phyloP scores from a whole-genome alignment of 2,797 vertebrate species.

The Catharus ustulatus region DNA sequence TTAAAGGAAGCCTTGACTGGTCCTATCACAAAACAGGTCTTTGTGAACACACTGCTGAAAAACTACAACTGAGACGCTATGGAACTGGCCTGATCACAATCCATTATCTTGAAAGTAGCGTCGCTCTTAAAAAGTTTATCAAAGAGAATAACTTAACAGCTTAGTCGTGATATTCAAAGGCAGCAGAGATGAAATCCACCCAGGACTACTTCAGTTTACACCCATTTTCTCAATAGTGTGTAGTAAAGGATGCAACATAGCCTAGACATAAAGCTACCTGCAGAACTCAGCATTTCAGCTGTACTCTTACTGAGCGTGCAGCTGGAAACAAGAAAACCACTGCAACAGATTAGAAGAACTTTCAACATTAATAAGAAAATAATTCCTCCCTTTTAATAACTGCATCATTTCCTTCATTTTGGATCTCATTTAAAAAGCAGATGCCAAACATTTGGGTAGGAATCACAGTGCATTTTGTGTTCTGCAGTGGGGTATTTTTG shows the following conservation, averaged over 20 bases:
- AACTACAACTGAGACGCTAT: background rate
- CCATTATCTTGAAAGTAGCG: background rate
- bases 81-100: background rate
- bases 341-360: background rate
- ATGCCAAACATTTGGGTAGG: background rate
- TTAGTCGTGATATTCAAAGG: background rate
- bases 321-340: background rate
- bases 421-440: background rate
- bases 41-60: background rate
- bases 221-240: background rate
- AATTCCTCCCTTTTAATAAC: background rate
- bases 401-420: background rate
- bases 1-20: background rate
- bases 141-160: conserved; percentile 19
- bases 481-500: background rate
- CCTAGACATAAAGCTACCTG: background rate
- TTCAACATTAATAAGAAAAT: background rate
- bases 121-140: conserved; percentile 11
- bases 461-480: background rate
- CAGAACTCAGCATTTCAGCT: background rate
- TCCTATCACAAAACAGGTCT: background rate
- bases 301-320: background rate
- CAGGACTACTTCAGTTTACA: background rate
- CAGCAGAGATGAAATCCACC: background rate
- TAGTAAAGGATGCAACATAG: background rate